These are phyloP conservation scores for Drosophila neonasuta DNA, from an alignment of 2,888 invertebrate species.

Conservation along the genomic window DNA sequence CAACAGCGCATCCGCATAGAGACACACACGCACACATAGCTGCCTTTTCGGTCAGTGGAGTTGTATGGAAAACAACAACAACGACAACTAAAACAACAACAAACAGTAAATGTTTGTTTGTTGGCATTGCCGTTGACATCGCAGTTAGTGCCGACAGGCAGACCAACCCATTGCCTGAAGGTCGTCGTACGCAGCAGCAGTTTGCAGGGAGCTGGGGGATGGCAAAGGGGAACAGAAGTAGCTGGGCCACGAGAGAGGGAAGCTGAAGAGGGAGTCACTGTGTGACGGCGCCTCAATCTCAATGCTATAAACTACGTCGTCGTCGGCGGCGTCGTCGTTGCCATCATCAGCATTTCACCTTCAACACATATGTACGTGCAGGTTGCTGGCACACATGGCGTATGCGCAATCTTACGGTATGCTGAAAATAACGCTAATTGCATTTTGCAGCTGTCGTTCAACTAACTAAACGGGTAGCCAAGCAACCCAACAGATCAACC, in stretches of 20 bases:
- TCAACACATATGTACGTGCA: constrained; percentile 49
- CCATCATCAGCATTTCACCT: constrained; percentile 50
- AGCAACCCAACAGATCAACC: constrained; percentile 18
- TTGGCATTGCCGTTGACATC: constrained; percentile 48
- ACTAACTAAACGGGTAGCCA: constrained; percentile 36
- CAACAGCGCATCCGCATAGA: constrained; percentile 26
- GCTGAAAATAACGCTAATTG: constrained; percentile 72
- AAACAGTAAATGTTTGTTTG: constrained; percentile 32
- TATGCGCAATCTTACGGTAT: constrained; percentile 65
- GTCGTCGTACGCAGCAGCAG: constrained; percentile 50
- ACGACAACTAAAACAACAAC: constrained; percentile 26
- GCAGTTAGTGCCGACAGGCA: constrained; percentile 34
- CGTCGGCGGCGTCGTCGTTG: constrained; percentile 17
- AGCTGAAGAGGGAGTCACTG: not conserved
- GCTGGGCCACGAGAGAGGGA: not conserved
- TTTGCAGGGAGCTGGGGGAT: not conserved
- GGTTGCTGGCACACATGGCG: constrained; percentile 53
- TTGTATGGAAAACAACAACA: constrained; percentile 22
- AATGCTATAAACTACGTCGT: constrained; percentile 74
- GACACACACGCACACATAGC: constrained; percentile 16
- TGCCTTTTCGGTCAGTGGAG: constrained; percentile 47
- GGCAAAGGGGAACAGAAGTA: constrained; percentile 1
- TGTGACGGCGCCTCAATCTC: constrained; percentile 55
- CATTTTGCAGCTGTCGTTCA: constrained; percentile 63
- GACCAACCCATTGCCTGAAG: constrained; percentile 48